These are phyloP conservation scores for Vulpes lagopus DNA, from an alignment of 2,113 vertebrate genomes.

Conservation along the genomic window DNA sequence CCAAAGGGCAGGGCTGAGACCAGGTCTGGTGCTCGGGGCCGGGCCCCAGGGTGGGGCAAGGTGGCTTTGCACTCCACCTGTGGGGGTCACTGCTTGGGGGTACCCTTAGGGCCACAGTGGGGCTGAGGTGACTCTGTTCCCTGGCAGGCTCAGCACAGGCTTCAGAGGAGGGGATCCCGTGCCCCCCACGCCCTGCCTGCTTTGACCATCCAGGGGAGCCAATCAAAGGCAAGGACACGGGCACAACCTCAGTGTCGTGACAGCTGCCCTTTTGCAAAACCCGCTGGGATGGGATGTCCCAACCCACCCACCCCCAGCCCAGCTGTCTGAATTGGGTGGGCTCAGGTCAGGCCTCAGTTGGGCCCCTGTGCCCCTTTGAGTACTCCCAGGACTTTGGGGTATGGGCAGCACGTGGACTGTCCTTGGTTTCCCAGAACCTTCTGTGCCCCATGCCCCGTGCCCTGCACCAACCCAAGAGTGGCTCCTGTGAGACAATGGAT, in stretches of 20 bases:
- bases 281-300: accelerated
- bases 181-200: neutral
- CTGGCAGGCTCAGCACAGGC: neutral
- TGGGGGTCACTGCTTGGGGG: neutral
- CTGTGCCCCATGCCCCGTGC: no score
- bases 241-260: accelerated
- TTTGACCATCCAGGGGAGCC: neutral
- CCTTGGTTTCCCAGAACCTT: neutral
- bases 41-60: neutral
- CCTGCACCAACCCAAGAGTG: accelerated
- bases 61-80: neutral
- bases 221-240: neutral
- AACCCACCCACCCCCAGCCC: neutral
- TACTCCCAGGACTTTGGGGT: neutral
- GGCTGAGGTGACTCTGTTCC: neutral
- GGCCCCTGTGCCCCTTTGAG: neutral
- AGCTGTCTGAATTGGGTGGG: neutral
- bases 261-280: accelerated
- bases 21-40: neutral
- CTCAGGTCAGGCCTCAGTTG: neutral
- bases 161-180: neutral
- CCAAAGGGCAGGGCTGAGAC: neutral
- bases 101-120: neutral
- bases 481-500: no score
- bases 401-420: neutral